Base-by-base conservation (phyloP, 2,113 vertebrate genomes). In the Neomonachus schauinslandi region DNA sequence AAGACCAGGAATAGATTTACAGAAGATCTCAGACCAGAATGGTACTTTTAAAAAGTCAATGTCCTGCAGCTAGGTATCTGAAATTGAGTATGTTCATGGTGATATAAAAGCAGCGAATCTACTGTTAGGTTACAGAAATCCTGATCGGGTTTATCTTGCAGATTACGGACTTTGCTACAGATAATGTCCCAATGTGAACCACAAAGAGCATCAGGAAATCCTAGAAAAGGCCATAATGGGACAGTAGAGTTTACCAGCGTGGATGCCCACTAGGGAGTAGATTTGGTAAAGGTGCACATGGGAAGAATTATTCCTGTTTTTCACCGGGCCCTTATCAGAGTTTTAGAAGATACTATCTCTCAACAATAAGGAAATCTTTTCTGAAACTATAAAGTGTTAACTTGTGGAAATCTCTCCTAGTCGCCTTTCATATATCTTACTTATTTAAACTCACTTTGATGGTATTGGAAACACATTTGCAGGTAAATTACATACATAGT, bases 391-490 rank as follows among this genome's bases (percentile, higher is more conserved):
- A 97, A 99, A 99, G 98, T 96, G 98, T 99, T 99, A 99, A 99
- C 97, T 99, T 99, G 98, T 98, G 96, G 97, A 98, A 99, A 98
- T 98, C 96, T 98, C 98, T 98, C 97, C 97, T 96, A 97, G 98
- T 99, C 96, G 91, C 97, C 98, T 98, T 98, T 98, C 98, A 99
- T 98, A 98, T 99, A 99, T 98, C 99, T 99, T 98, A 98, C 98
- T 99, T 98, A 98, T 98, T 99, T 98, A 99, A 99, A 99, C 99
- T 99, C 98, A 98, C 97, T 98, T 98, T 99, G 99, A 99, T 98
- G 99, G 99, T 99, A 99, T 99, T 99, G 99, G 99, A 99, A 99
- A 99, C 99, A 99, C 99, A 99, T 99, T 99, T 99, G 99, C 99
- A 99, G 99, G 99, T 99, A 99, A 99, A 99, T 99, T 99, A 99